phyloP scores from a whole-genome alignment of 2,888 invertebrate genomes.

The Tinea pellionella region DNA sequence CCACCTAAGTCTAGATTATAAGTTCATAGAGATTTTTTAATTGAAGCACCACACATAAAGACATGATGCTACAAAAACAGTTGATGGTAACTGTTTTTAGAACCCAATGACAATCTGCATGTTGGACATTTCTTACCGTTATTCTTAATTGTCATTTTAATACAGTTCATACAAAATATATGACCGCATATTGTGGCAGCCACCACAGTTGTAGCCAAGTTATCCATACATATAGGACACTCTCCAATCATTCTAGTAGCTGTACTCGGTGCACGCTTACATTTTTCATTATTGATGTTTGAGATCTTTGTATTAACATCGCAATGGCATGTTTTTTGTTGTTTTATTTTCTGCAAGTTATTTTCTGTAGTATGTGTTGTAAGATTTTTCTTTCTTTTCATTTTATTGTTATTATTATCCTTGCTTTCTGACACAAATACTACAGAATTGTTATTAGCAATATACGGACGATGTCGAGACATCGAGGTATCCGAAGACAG shows the following conservation, averaged over 20 bases:
- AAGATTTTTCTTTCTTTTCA: not conserved
- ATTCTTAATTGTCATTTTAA: constrained; percentile 25
- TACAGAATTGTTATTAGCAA: constrained; percentile 2
- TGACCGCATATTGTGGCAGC: constrained; percentile 44
- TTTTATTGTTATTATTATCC: not conserved
- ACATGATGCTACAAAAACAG: constrained; percentile 36
- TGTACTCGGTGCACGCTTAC: not conserved
- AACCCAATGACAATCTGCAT: constrained; percentile 32
- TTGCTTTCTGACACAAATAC: not conserved
- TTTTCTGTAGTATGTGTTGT: not conserved
- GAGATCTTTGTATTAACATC: too few relatives aligned
- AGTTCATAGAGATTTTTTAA: too few relatives aligned
- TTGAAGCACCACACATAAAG: too few relatives aligned
- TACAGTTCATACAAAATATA: constrained; percentile 38
- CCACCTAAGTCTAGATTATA: too few relatives aligned
- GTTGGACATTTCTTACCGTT: constrained; percentile 37
- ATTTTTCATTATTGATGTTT: too few relatives aligned
- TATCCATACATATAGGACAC: constrained; percentile 43
- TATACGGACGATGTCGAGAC: not conserved
- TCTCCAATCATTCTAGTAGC: constrained; percentile 23
- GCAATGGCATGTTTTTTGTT: too few relatives aligned
- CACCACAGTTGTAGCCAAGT: constrained; percentile 23
- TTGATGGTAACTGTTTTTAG: constrained; percentile 30
- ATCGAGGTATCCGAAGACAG: too few relatives aligned
- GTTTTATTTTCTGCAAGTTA: too few relatives aligned